Conservation (phyloP, 2,888 invertebrate species). For the Campoletis raptor region DNA sequence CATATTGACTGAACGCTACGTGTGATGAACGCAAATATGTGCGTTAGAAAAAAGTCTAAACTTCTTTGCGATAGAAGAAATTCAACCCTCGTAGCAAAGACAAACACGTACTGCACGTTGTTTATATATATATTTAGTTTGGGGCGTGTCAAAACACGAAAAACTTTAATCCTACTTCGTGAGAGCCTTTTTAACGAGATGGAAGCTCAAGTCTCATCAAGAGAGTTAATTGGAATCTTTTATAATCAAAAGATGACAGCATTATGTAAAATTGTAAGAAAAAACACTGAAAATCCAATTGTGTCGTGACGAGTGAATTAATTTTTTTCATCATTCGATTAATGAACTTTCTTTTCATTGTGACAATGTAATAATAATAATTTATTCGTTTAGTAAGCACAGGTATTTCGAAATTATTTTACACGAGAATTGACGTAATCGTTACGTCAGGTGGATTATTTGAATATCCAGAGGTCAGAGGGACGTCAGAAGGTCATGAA, state of each 20-base stretch:
- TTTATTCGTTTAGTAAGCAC: not conserved
- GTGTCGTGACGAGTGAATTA: not conserved
- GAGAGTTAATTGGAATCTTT: slow-evolving; percentile 11
- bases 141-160: slow-evolving; percentile 23
- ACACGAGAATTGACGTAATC: not conserved
- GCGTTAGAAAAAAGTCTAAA: slow-evolving; percentile 44
- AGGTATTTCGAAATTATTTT: not conserved
- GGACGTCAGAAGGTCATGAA: not conserved
- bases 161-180: slow-evolving; percentile 33
- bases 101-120: slow-evolving; percentile 11
- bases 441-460: not conserved
- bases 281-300: not conserved
- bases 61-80: slow-evolving; percentile 1
- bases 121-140: slow-evolving; percentile 15
- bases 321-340: not conserved
- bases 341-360: not conserved
- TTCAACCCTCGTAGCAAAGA: slow-evolving; percentile 32
- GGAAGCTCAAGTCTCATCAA: not conserved
- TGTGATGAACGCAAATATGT: slow-evolving; percentile 58
- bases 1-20: slow-evolving; percentile 50
- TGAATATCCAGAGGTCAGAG: not conserved
- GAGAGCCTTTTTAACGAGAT: slow-evolving; percentile 12
- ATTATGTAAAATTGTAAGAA: not conserved
- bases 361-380: not conserved
- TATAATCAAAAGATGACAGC: not conserved